These are phyloP conservation scores for Micrasema longulum DNA, from an alignment of 1,140 invertebrate genomes.

Conservation along the genomic window DNA sequence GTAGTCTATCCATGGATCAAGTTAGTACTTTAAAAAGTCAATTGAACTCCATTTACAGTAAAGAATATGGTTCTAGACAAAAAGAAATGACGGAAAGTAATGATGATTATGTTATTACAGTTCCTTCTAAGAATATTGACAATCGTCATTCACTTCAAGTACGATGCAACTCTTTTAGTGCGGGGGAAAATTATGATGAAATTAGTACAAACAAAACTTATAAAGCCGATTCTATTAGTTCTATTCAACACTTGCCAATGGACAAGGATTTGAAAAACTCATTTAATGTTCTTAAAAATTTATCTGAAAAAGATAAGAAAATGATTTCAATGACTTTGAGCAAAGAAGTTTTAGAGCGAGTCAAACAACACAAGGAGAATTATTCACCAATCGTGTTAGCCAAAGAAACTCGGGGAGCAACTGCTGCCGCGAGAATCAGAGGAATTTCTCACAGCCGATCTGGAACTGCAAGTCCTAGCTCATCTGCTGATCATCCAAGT, in stretches of 20 bases:
- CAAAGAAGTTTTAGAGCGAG: conserved; percentile 77
- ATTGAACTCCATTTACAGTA: conserved; percentile 85
- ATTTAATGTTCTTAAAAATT: conserved; percentile 64
- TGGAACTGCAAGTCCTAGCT: conserved; percentile 64
- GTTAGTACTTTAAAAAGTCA: conserved; percentile 85
- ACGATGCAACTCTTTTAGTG: conserved; percentile 74
- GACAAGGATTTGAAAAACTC: conserved; percentile 67
- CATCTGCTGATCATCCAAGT: conserved; percentile 60
- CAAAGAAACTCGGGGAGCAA: conserved; percentile 74
- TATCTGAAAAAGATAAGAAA: conserved; percentile 79
- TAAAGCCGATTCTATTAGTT: conserved; percentile 71
- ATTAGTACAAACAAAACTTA: conserved; percentile 58
- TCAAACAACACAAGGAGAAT: conserved; percentile 66
- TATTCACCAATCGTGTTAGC: conserved; percentile 68
- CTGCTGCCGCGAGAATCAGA: conserved; percentile 69
- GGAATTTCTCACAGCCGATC: conserved; percentile 56
- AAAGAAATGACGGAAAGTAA: conserved; percentile 59
- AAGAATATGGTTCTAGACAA: conserved; percentile 64
- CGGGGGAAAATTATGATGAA: conserved; percentile 55
- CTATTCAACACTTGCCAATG: conserved; percentile 62
- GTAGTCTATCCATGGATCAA: conserved; percentile 86
- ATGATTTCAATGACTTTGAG: conserved; percentile 78
- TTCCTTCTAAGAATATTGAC: conserved; percentile 63
- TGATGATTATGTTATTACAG: conserved; percentile 72
- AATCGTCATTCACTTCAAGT: conserved; percentile 72